Evolutionary conservation across 2,888 invertebrate species (phyloP).

Genomic region (Plemyria rubiginata): DNA sequence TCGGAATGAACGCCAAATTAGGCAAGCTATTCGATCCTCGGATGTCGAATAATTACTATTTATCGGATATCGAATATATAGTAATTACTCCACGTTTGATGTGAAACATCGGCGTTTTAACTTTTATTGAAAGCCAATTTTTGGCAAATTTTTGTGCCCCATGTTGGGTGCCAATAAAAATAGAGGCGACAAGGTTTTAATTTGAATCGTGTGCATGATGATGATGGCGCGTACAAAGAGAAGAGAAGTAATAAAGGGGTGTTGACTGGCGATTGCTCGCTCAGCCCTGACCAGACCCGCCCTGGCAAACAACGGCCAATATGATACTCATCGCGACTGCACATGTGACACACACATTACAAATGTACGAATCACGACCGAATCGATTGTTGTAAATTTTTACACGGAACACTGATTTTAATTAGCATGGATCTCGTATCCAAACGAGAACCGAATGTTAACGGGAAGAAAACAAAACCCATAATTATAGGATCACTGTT

Average conservation of each 20-base stretch:
- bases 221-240: slow-evolving; percentile 73
- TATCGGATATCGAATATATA: slow-evolving; percentile 2
- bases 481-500: no score
- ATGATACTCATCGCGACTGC: slow-evolving; percentile 20
- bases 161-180: slow-evolving; percentile 66
- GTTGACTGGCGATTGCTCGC: slow-evolving; percentile 58
- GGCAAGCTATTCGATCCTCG: not conserved
- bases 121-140: slow-evolving; percentile 32
- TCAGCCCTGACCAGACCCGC: slow-evolving; percentile 39
- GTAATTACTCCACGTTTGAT: slow-evolving; percentile 25
- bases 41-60: slow-evolving; percentile 10
- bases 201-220: slow-evolving; percentile 73
- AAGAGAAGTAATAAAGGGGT: slow-evolving; percentile 80
- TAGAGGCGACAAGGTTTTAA: slow-evolving; percentile 70
- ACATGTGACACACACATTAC: slow-evolving; percentile 21
- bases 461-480: no score
- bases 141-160: slow-evolving; percentile 47
- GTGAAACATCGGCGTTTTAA: slow-evolving; percentile 9
- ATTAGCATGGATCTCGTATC: not conserved
- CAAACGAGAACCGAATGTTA: not conserved
- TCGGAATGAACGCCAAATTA: slow-evolving; percentile 9
- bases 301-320: slow-evolving; percentile 36
- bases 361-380: slow-evolving; percentile 15
- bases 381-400: not conserved
- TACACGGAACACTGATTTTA: no score